These are phyloP conservation scores for Hystrix brachyura DNA, from an alignment of 2,113 vertebrate genomes.

Conservation along the genomic window DNA sequence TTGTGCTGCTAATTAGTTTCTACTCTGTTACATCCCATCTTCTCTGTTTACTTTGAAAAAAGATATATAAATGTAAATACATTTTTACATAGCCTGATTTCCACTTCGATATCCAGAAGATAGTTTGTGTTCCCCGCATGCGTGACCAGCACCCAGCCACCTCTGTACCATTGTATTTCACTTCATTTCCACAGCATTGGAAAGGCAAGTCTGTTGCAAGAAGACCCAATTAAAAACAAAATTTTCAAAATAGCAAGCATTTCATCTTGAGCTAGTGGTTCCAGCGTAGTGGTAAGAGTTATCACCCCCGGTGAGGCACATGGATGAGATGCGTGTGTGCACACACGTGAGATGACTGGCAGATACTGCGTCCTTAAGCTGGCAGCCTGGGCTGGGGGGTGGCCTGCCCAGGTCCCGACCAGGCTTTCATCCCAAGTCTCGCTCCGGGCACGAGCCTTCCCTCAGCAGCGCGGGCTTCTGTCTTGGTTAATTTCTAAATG, in stretches of 20 bases:
- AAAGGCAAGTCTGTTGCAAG: neutral
- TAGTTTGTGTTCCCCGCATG: neutral
- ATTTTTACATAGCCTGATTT: constrained; percentile 35
- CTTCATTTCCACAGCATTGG: neutral
- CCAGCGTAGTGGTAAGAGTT: neutral
- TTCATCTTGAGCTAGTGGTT: neutral
- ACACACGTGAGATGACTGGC: too few species aligned
- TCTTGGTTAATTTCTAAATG: neutral
- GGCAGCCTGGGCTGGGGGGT: neutral
- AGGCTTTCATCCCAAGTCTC: neutral
- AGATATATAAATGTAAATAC: constrained; percentile 3
- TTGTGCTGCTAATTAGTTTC: constrained; percentile 56
- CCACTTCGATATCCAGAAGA: neutral
- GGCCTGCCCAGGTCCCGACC: neutral
- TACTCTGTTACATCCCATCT: constrained; percentile 22
- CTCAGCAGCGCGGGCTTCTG: neutral
- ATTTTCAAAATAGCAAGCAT: neutral
- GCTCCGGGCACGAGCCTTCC: neutral
- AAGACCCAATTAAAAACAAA: constrained; percentile 5
- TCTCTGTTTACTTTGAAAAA: constrained; percentile 52
- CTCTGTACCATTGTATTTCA: neutral
- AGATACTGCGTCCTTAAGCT: neutral
- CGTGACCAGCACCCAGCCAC: neutral
- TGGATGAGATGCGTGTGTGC: neutral
- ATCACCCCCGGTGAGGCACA: neutral